These are phyloP conservation scores for Clarias magur DNA, from an alignment of 2,113 vertebrate species.

Conservation along the genomic window DNA sequence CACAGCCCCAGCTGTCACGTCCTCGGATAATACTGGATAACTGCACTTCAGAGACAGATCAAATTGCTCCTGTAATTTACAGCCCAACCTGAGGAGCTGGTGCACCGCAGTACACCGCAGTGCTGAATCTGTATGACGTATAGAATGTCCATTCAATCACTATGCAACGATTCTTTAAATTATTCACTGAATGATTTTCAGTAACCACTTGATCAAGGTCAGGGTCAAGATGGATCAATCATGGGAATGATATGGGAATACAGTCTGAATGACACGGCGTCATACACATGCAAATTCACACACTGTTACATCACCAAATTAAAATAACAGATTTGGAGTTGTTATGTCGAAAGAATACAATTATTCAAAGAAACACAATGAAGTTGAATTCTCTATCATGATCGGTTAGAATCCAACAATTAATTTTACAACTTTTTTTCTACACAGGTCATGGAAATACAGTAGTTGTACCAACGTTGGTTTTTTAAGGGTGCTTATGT, in stretches of 20 bases:
- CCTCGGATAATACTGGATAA: conserved; percentile 45
- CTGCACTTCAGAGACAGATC: conserved; percentile 41
- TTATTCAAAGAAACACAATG: not conserved
- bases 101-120: conserved; percentile 2
- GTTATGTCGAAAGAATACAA: not conserved
- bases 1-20: conserved; percentile 55
- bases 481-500: not conserved
- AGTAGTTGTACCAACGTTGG: not conserved
- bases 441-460: not conserved
- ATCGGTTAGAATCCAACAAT: not conserved
- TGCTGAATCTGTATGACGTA: not conserved
- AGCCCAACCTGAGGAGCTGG: conserved; percentile 35
- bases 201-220: not conserved
- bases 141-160: not conserved
- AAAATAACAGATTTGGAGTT: not conserved
- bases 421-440: not conserved
- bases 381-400: not conserved
- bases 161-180: not conserved
- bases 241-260: not conserved
- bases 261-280: not conserved
- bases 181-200: not conserved
- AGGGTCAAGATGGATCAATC: not conserved
- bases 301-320: not conserved
- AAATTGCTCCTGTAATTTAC: conserved; percentile 42
- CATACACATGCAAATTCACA: not conserved